Conservation (phyloP, 2,888 invertebrate genomes). For the Tryphoninae sp. region DNA sequence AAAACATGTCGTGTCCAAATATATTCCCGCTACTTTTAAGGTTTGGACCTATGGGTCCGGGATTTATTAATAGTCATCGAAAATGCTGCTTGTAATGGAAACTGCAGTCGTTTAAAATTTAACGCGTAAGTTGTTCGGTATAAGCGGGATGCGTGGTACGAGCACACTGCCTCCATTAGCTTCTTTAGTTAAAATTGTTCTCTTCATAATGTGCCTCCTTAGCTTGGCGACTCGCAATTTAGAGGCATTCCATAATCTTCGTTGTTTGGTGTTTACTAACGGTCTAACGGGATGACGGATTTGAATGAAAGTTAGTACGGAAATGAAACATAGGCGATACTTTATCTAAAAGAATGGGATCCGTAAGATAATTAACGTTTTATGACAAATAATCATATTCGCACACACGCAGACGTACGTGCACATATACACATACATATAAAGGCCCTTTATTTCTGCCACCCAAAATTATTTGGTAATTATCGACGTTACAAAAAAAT, state of each 20-base stretch:
- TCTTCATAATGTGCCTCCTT: constrained; percentile 52
- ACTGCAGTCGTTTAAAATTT: constrained; percentile 63
- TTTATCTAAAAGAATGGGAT: too few species aligned
- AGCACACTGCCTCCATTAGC: constrained; percentile 56
- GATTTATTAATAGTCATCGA: constrained; percentile 53
- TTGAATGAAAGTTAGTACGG: too few species aligned
- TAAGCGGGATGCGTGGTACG: constrained; percentile 63
- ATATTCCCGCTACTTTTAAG: neutral
- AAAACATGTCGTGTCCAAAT: neutral
- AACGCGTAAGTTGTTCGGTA: constrained; percentile 63
- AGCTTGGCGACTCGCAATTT: constrained; percentile 58
- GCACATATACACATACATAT: too few species aligned
- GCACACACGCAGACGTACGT: too few species aligned
- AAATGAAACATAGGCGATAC: too few species aligned
- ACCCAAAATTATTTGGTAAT: too few species aligned
- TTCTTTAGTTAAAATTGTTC: constrained; percentile 58
- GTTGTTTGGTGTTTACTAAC: too few species aligned
- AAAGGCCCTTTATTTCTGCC: too few species aligned
- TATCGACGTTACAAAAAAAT: too few species aligned
- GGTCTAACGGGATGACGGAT: too few species aligned
- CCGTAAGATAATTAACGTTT: too few species aligned
- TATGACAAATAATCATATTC: too few species aligned
- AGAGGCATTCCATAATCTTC: constrained; percentile 59
- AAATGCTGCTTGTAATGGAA: constrained; percentile 56
- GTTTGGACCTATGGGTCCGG: constrained; percentile 15